Conservation (phyloP, 2,797 vertebrate genomes). For the Enteromius mattozi region DNA sequence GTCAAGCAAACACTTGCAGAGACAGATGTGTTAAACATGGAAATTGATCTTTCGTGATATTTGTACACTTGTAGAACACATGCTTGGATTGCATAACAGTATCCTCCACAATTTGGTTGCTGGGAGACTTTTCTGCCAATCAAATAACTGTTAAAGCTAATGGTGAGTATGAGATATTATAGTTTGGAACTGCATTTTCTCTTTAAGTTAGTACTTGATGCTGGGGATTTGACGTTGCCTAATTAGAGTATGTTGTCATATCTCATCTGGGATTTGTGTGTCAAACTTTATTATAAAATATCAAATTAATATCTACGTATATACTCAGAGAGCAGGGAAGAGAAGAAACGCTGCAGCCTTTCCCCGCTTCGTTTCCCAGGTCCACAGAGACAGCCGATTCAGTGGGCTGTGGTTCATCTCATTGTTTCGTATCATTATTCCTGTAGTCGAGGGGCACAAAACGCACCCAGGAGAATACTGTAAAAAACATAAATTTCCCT, state of each 20-base stretch:
- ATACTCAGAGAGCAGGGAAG: background rate
- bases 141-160: background rate
- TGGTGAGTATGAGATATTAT: background rate
- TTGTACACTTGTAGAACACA: background rate
- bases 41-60: no score
- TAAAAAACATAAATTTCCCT: conserved; percentile 28
- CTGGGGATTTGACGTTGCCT: background rate
- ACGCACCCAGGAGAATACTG: conserved; percentile 19
- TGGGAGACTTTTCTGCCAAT: background rate
- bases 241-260: background rate
- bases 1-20: no score
- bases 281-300: conserved; percentile 24
- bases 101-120: background rate
- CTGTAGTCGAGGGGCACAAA: conserved; percentile 36
- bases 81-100: background rate
- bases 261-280: background rate
- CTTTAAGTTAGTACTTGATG: background rate
- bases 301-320: background rate
- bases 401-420: conserved; percentile 29
- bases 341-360: background rate
- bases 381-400: conserved; percentile 35
- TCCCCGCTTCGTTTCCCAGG: background rate
- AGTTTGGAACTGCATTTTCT: background rate
- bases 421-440: conserved; percentile 32
- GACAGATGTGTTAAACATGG: no score